Conservation (phyloP, 2,888 invertebrate genomes). For the Lochmaea crataegi region DNA sequence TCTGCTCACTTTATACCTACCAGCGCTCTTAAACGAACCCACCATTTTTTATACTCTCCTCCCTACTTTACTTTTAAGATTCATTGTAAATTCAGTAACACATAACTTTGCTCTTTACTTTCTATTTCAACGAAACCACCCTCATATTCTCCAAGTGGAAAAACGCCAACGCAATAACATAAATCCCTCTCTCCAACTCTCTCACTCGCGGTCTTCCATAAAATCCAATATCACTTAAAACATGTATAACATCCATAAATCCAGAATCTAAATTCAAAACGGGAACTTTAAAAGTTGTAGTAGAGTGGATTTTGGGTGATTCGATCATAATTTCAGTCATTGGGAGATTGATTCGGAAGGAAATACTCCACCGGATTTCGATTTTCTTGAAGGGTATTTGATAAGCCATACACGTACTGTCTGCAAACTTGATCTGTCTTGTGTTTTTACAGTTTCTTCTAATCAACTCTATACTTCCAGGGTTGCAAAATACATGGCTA, state of each 20-base stretch:
- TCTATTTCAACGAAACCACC: slow-evolving; percentile 23
- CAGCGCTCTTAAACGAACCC: too few relatives aligned
- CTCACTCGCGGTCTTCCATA: slow-evolving; percentile 31
- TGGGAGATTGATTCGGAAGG: neutral
- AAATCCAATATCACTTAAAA: slow-evolving; percentile 45
- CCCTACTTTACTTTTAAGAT: slow-evolving; percentile 10
- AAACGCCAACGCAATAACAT: slow-evolving; percentile 34
- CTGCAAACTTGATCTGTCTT: neutral
- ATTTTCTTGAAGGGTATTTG: neutral
- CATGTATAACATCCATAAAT: slow-evolving; percentile 43
- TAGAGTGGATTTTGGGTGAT: slow-evolving; percentile 11
- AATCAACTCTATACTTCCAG: too few relatives aligned
- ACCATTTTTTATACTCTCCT: neutral
- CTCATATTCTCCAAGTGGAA: slow-evolving; percentile 29
- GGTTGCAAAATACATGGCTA: too few relatives aligned
- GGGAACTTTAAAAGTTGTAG: slow-evolving; percentile 3
- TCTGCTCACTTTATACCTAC: neutral
- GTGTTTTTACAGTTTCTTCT: too few relatives aligned
- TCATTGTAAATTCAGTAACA: slow-evolving; percentile 34
- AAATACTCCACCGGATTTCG: neutral
- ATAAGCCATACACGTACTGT: neutral
- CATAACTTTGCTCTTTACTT: slow-evolving; percentile 30
- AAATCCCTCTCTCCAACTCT: slow-evolving; percentile 29
- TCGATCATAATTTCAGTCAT: slow-evolving; percentile 3
- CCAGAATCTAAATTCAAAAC: slow-evolving; percentile 25